A percentile compares a stretch with the other conserved stretches of the same genome.
Conservation (phyloP, 2,888 invertebrate species). For the Lypha dubia region DNA sequence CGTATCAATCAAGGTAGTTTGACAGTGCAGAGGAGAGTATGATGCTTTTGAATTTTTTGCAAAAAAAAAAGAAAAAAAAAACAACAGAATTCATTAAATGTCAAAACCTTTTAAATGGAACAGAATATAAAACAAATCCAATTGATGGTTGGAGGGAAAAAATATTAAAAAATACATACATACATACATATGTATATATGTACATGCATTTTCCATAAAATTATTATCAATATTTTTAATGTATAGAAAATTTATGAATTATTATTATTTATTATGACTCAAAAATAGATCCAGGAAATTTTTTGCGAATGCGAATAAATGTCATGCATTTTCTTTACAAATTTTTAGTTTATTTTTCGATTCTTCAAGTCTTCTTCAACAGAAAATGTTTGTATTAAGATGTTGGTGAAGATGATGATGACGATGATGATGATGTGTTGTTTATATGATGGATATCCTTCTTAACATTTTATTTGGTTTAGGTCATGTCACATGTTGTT, state of each 20-base stretch:
- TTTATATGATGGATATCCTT: constrained; percentile 51
- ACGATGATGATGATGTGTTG: constrained; percentile 2
- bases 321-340: constrained; percentile 36
- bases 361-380: constrained; percentile 49
- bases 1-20: constrained; percentile 71
- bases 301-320: neutral
- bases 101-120: constrained; percentile 51
- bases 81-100: constrained; percentile 46
- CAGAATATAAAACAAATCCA: constrained; percentile 13
- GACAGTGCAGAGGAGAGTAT: constrained; percentile 66
- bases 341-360: constrained; percentile 40
- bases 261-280: neutral
- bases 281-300: neutral
- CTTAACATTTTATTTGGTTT: constrained; percentile 26
- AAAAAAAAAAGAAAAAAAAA: too few relatives aligned
- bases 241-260: neutral
- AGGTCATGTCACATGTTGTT: constrained; percentile 66
- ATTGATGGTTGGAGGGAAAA: neutral
- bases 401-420: too few relatives aligned
- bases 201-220: constrained; percentile 1
- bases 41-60: constrained; percentile 18
- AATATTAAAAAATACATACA: too few relatives aligned
- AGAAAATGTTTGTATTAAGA: constrained; percentile 30
- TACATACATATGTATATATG: too few relatives aligned
- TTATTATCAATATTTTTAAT: neutral